Percentiles rank a stretch among this genome's conserved stretches.
Conservation (phyloP, 2,797 vertebrate genomes). For the Tapera naevia region DNA sequence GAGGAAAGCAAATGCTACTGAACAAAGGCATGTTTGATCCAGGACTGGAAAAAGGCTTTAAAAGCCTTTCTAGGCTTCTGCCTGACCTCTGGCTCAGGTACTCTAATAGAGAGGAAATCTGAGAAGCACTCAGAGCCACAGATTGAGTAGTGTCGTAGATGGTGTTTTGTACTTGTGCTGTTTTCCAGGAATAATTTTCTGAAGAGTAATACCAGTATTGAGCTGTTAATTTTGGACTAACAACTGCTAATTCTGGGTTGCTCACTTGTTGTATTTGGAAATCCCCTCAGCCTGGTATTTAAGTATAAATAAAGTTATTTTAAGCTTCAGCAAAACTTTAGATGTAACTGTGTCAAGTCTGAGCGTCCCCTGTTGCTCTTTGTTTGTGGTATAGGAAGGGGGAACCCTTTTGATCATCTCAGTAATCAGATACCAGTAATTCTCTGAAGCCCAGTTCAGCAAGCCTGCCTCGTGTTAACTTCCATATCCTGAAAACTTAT, state of each 20-base stretch:
- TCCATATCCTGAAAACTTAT: not conserved
- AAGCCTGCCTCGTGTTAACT: not conserved
- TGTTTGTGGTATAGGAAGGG: not conserved
- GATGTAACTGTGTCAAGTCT: not conserved
- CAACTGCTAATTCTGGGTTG: not conserved
- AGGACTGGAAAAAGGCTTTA: not conserved
- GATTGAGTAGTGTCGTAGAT: not conserved
- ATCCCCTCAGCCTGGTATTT: not conserved
- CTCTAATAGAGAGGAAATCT: not conserved
- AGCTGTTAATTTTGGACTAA: not conserved
- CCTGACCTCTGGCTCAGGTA: not conserved
- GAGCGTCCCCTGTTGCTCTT: not conserved
- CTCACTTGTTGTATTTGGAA: not conserved
- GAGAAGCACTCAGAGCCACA: not conserved
- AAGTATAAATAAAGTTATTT: not conserved
- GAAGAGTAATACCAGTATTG: not conserved
- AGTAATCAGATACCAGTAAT: not conserved
- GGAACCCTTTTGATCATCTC: conserved; percentile 24
- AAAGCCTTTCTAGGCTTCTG: not conserved
- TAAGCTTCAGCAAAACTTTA: not conserved
- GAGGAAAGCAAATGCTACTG: not conserved
- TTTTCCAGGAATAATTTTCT: not conserved
- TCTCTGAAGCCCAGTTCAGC: not conserved
- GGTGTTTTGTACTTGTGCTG: not conserved
- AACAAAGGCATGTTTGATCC: not conserved